phyloP scores from a whole-genome alignment of 2,797 vertebrate species.

The Pitangus sulphuratus region DNA sequence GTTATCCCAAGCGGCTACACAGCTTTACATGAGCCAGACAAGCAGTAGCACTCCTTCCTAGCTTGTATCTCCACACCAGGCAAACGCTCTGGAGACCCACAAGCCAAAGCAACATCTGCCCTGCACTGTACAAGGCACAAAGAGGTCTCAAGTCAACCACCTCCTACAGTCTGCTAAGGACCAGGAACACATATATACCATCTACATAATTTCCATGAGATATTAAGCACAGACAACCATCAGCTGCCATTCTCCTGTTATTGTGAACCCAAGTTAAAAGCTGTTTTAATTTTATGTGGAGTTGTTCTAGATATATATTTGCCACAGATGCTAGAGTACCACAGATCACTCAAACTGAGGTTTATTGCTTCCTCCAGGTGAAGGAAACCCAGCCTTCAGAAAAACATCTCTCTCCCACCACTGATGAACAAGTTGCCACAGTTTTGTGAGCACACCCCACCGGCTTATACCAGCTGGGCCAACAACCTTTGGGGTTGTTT shows the following conservation, averaged over 20 bases:
- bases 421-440: not conserved
- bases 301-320: not conserved
- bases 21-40: not conserved
- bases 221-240: not conserved
- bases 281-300: not conserved
- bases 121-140: not conserved
- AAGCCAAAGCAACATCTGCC: not conserved
- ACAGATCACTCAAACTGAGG: not conserved
- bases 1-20: not conserved
- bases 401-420: not conserved
- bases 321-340: not conserved
- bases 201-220: not conserved
- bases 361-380: not conserved
- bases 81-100: not conserved
- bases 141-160: not conserved
- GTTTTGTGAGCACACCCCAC: not conserved
- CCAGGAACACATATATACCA: not conserved
- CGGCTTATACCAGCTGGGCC: not conserved
- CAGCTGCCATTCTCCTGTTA: not conserved
- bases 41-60: not conserved
- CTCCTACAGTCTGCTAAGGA: not conserved
- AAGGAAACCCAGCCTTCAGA: not conserved
- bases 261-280: not conserved
- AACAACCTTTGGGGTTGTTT: not conserved
- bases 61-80: not conserved